phyloP scores from a whole-genome alignment of 2,113 vertebrate genomes.

The Datnioides undecimradiatus region DNA sequence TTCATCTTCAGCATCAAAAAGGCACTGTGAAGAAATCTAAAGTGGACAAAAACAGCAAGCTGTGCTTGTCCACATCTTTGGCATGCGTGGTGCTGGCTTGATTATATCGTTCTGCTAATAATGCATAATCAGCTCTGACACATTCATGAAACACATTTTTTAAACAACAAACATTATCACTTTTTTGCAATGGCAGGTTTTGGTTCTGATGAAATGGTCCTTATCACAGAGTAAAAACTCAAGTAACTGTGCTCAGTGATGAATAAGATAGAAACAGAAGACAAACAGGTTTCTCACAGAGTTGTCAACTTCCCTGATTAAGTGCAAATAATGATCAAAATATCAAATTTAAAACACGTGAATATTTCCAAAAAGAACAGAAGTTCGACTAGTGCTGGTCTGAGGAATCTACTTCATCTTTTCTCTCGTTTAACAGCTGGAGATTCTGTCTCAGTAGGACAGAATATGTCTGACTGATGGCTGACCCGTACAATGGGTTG shows the following conservation, averaged over 20 bases:
- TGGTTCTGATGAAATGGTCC: constrained; percentile 9
- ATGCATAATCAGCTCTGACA: not conserved
- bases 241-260: not conserved
- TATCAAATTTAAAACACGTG: not conserved
- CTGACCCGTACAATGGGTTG: not conserved
- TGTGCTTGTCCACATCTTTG: constrained; percentile 35
- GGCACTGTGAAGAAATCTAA: not conserved
- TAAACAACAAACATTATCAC: constrained; percentile 13
- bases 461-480: not conserved
- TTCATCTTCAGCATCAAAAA: constrained; percentile 13
- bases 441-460: not conserved
- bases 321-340: constrained; percentile 19
- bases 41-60: not conserved
- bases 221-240: not conserved
- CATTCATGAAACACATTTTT: constrained; percentile 14
- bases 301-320: not conserved
- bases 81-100: not conserved
- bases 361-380: not conserved
- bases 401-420: not conserved
- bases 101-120: constrained; percentile 3
- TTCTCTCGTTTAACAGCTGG: not conserved
- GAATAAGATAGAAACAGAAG: not conserved
- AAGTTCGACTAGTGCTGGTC: not conserved
- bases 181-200: constrained; percentile 8
- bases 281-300: not conserved